Percentiles rank a stretch among this genome's conserved stretches.
phyloP scores from a whole-genome alignment of 1,140 invertebrate species.

The Lepeophtheirus salmonis region DNA sequence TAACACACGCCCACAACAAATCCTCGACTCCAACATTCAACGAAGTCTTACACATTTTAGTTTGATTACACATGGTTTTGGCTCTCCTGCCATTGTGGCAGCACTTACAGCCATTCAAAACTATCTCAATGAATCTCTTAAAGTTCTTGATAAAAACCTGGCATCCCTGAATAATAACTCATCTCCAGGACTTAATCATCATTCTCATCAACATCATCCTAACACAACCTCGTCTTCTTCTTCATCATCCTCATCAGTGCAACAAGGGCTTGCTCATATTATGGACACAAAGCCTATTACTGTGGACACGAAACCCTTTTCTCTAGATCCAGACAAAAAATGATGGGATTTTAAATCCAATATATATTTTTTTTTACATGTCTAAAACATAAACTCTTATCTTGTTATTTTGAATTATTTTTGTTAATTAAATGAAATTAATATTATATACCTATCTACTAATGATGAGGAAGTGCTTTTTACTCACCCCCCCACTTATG shows the following conservation, averaged over 20 bases:
- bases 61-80: slow-evolving; percentile 93
- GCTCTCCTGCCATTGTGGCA: slow-evolving; percentile 89
- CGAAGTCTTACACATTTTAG: slow-evolving; percentile 93
- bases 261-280: too few species aligned
- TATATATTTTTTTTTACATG: too few species aligned
- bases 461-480: too few species aligned
- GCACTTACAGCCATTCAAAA: slow-evolving; percentile 87
- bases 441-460: too few species aligned
- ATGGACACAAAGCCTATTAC: background rate
- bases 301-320: background rate
- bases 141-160: slow-evolving; percentile 71
- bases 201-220: background rate
- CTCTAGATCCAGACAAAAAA: background rate
- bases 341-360: too few species aligned
- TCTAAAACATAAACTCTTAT: too few species aligned
- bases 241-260: background rate
- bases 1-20: slow-evolving; percentile 79
- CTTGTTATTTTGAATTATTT: background rate
- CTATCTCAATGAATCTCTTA: slow-evolving; percentile 88
- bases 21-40: slow-evolving; percentile 86
- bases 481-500: too few species aligned
- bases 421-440: too few species aligned
- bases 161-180: background rate
- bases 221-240: background rate
- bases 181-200: background rate